Conservation (phyloP, 2,797 vertebrate species). For the Pteronotus mesoamericanus region DNA sequence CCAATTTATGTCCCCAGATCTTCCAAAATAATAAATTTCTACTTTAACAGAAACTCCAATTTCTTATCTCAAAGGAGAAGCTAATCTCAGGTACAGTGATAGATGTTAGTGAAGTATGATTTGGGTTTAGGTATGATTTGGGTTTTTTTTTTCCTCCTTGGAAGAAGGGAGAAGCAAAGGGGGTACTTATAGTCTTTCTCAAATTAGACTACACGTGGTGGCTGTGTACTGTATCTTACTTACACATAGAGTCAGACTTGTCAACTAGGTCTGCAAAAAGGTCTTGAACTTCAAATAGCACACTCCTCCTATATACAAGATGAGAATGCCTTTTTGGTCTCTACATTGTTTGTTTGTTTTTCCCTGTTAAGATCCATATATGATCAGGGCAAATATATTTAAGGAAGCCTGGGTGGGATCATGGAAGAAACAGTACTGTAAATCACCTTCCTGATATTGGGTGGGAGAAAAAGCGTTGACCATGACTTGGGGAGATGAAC, state of each 20-base stretch:
- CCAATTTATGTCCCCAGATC: not conserved
- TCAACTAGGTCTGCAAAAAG: not conserved
- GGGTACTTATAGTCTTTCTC: not conserved
- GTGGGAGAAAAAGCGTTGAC: not conserved
- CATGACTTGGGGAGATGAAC: not conserved
- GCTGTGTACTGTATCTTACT: not conserved
- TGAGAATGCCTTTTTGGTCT: constrained; percentile 24
- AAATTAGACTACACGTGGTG: not conserved
- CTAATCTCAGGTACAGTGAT: not conserved
- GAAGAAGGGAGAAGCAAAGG: not conserved
- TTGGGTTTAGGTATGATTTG: constrained; percentile 4
- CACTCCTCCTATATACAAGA: not conserved
- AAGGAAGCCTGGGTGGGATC: not conserved
- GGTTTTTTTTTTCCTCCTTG: not conserved
- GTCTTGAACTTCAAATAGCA: not conserved
- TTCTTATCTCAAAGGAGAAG: constrained; percentile 24
- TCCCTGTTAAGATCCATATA: too few species aligned
- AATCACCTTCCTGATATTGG: not conserved
- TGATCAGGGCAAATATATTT: not conserved
- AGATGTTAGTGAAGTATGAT: not conserved
- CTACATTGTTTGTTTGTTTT: not conserved
- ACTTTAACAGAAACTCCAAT: constrained; percentile 27
- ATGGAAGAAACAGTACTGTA: not conserved
- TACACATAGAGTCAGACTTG: not conserved
- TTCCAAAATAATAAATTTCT: constrained; percentile 43